A percentile compares a stretch with the other conserved stretches of the same genome.
phyloP scores from a whole-genome alignment of 1,140 invertebrate genomes.

The Mercenaria mercenaria region DNA sequence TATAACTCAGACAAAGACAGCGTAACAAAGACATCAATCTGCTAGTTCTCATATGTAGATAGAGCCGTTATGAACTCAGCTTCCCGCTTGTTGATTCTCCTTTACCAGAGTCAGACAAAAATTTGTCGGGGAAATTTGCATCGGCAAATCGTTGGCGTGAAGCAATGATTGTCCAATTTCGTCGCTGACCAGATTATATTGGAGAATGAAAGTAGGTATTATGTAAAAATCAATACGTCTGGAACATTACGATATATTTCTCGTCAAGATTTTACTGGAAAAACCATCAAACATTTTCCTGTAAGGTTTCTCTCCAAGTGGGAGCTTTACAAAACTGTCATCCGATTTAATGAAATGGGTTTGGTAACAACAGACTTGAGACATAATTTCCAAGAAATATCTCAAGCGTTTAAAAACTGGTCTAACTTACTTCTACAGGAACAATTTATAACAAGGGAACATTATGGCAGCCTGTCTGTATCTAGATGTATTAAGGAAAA shows the following conservation, averaged over 20 bases:
- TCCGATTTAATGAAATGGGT: too few species aligned
- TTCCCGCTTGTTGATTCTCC: not conserved
- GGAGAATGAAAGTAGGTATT: not conserved
- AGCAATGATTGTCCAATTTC: not conserved
- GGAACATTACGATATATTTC: not conserved
- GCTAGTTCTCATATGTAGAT: not conserved
- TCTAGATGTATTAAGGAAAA: too few species aligned
- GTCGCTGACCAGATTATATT: not conserved
- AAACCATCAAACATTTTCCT: not conserved
- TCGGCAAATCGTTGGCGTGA: not conserved
- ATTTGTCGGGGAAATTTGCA: slow-evolving; percentile 27
- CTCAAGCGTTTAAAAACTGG: too few species aligned
- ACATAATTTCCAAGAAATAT: too few species aligned
- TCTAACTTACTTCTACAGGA: too few species aligned
- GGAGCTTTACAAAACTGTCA: too few species aligned
- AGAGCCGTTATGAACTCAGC: not conserved
- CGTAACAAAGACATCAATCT: not conserved
- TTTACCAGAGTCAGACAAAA: not conserved
- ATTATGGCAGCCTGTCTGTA: too few species aligned
- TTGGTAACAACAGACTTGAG: too few species aligned
- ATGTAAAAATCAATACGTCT: slow-evolving; percentile 20
- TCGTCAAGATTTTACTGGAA: not conserved
- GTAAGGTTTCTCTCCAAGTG: too few species aligned
- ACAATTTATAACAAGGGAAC: too few species aligned
- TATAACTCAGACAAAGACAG: not conserved